A percentile compares a stretch with the other conserved stretches of the same genome.
Evolutionary conservation across 1,140 invertebrate genomes (phyloP).

Genomic region (Megalopta genalis): DNA sequence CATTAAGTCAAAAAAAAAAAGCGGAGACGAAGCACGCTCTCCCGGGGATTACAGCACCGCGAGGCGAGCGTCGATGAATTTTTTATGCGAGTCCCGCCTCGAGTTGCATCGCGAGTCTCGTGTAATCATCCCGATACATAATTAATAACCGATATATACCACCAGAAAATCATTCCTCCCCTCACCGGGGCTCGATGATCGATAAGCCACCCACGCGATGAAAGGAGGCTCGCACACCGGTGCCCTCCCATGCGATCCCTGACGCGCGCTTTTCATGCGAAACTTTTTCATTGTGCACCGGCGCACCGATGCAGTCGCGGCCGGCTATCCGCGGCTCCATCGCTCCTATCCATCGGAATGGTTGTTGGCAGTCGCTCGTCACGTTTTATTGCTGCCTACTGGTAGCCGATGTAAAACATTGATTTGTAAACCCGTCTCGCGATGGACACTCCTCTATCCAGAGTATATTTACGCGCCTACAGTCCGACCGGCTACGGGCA

Average conservation of each 20-base stretch:
- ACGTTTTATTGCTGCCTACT: conserved; percentile 41
- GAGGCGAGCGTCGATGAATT: conserved; percentile 40
- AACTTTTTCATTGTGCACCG: conserved; percentile 38
- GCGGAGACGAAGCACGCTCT: conserved; percentile 7
- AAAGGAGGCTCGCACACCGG: conserved; percentile 14
- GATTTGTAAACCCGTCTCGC: conserved; percentile 38
- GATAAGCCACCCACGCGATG: conserved; percentile 51
- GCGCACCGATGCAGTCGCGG: background rate
- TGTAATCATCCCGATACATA: conserved; percentile 47
- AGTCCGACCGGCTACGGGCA: too few species aligned
- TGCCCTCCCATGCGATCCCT: conserved; percentile 20
- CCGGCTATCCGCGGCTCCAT: conserved; percentile 22
- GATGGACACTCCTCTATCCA: conserved; percentile 22
- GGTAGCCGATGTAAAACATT: conserved; percentile 36
- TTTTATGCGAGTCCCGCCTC: conserved; percentile 15
- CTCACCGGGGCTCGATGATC: conserved; percentile 33
- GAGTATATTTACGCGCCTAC: background rate
- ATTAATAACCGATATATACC: conserved; percentile 55
- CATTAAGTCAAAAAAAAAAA: conserved; percentile 39
- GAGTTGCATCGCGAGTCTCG: conserved; percentile 16
- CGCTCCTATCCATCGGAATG: conserved; percentile 29
- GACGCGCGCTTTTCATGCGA: conserved; percentile 25
- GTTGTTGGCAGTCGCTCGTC: conserved; percentile 27
- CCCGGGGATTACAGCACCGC: conserved; percentile 13
- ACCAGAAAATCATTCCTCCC: conserved; percentile 42